Percentiles rank a stretch among this genome's conserved stretches.
These are phyloP conservation scores for Gonioctena quinquepunctata DNA, from an alignment of 1,140 invertebrate genomes.

Conservation along the genomic window DNA sequence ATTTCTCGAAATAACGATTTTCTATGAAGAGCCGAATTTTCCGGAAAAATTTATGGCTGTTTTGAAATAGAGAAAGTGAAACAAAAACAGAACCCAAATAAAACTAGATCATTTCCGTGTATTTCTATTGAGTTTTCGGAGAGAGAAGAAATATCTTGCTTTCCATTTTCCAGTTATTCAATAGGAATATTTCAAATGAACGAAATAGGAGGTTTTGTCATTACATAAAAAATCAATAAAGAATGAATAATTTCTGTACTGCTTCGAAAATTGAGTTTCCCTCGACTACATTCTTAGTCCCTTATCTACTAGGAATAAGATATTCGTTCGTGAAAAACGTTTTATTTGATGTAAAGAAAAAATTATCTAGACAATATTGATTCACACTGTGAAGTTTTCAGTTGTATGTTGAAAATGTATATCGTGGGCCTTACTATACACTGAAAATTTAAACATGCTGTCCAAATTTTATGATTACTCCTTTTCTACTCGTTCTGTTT, in stretches of 20 bases:
- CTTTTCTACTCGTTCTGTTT: conserved; percentile 3
- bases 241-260: too few relatives aligned
- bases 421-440: conserved; percentile 61
- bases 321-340: conserved; percentile 41
- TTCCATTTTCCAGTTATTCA: too few relatives aligned
- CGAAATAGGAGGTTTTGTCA: too few relatives aligned
- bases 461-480: conserved; percentile 52
- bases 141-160: too few relatives aligned
- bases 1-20: background rate
- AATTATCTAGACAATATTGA: conserved; percentile 60
- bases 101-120: too few relatives aligned
- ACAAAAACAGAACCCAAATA: too few relatives aligned
- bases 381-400: conserved; percentile 56
- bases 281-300: background rate
- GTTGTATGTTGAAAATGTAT: conserved; percentile 57
- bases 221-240: too few relatives aligned
- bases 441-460: conserved; percentile 58
- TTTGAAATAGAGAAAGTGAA: too few relatives aligned
- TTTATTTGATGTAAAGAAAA: conserved; percentile 52
- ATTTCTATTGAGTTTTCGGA: too few relatives aligned
- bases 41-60: too few relatives aligned
- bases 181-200: too few relatives aligned
- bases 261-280: background rate
- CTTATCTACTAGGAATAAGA: conserved; percentile 41
- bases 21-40: too few relatives aligned